Evolutionary conservation across 2,888 invertebrate genomes (phyloP).

Genomic region (Selenia dentaria): DNA sequence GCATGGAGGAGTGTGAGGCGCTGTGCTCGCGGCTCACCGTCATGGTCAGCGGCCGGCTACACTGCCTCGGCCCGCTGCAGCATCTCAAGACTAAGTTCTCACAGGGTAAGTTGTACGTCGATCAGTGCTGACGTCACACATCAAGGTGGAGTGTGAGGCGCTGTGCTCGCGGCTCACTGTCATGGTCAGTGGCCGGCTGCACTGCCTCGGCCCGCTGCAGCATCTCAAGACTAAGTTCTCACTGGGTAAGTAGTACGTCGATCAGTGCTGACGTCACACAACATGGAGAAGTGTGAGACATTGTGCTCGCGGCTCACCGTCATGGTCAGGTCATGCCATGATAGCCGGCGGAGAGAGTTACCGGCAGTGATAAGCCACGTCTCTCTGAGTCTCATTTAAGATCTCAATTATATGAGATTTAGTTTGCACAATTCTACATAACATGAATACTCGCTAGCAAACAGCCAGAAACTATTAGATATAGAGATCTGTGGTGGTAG

Average conservation of each 20-base stretch:
- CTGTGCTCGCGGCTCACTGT: conserved; percentile 89
- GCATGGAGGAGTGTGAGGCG: conserved; percentile 94
- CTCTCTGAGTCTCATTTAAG: too few relatives aligned
- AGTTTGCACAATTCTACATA: too few relatives aligned
- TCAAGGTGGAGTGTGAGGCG: conserved; percentile 91
- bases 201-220: conserved; percentile 54
- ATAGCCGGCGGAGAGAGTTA: too few relatives aligned
- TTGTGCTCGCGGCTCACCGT: conserved; percentile 89
- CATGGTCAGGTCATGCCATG: too few relatives aligned
- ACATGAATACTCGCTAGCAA: too few relatives aligned
- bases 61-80: conserved; percentile 89
- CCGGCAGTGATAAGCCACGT: too few relatives aligned
- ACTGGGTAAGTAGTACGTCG: conserved; percentile 79
- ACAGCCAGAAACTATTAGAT: too few relatives aligned
- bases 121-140: conserved; percentile 72
- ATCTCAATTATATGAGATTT: too few relatives aligned
- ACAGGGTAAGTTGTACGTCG: conserved; percentile 78
- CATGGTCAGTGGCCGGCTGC: conserved; percentile 88
- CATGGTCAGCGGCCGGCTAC: conserved; percentile 90
- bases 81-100: conserved; percentile 81
- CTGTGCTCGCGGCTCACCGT: conserved; percentile 91
- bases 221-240: conserved; percentile 66
- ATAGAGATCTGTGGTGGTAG: too few relatives aligned
- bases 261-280: conserved; percentile 64
- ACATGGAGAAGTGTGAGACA: conserved; percentile 88